phyloP scores from a whole-genome alignment of 2,888 invertebrate species.

The Helicoverpa assulta region DNA sequence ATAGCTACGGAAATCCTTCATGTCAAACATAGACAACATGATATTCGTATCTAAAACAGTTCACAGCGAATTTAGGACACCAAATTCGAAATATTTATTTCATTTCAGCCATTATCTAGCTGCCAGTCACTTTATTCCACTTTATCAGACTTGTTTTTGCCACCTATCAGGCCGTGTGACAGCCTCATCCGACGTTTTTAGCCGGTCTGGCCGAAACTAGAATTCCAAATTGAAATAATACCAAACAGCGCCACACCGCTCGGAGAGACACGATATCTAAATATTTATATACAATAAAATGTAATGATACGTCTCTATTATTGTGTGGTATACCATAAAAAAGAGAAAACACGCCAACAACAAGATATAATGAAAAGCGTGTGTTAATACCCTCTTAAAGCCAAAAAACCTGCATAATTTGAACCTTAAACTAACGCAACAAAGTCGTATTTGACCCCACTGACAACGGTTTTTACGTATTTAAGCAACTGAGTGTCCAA shows the following conservation, averaged over 20 bases:
- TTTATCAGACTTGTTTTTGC: conserved; percentile 26
- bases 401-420: background rate
- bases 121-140: conserved; percentile 9
- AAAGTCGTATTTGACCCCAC: conserved; percentile 23
- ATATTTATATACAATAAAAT: conserved; percentile 55
- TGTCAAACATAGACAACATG: conserved; percentile 13
- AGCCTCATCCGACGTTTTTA: conserved; percentile 33
- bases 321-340: conserved; percentile 60
- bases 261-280: conserved; percentile 39
- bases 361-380: conserved; percentile 50
- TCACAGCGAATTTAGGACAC: conserved; percentile 21
- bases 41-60: conserved; percentile 20
- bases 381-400: conserved; percentile 22
- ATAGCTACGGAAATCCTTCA: background rate
- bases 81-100: conserved; percentile 24
- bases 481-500: conserved; percentile 49
- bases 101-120: conserved; percentile 21
- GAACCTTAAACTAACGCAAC: conserved; percentile 10
- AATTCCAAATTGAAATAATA: conserved; percentile 33
- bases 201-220: conserved; percentile 31
- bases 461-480: conserved; percentile 5
- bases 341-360: conserved; percentile 58
- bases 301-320: conserved; percentile 56
- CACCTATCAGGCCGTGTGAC: conserved; percentile 27
- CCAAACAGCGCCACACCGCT: conserved; percentile 12